Evolutionary conservation across 2,113 vertebrate species (phyloP).

Genomic region (Brachyhypopomus occidentalis): DNA sequence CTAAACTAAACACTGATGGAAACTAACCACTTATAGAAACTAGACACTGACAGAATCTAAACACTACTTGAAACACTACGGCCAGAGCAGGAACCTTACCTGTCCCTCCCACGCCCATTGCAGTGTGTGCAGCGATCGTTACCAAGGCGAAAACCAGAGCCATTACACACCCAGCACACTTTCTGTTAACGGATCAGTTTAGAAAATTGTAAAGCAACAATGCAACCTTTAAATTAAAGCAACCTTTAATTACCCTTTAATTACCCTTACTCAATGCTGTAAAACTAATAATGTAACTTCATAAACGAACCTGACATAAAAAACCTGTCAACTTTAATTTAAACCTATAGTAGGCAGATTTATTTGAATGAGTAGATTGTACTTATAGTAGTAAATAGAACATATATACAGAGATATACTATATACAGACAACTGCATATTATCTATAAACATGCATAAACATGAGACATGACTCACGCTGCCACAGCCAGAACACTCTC

Average conservation of each 20-base stretch:
- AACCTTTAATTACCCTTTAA: neutral
- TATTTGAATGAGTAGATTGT: too few species aligned
- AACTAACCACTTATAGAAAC: neutral
- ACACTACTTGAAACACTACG: neutral
- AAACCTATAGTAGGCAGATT: too few species aligned
- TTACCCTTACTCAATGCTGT: too few species aligned
- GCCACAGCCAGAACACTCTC: conserved; percentile 68
- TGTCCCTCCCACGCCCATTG: conserved; percentile 68
- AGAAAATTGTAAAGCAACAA: neutral
- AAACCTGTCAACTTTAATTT: too few species aligned
- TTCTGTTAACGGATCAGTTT: conserved; percentile 61
- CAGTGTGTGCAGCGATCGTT: conserved; percentile 70
- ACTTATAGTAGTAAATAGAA: too few species aligned
- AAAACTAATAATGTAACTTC: too few species aligned
- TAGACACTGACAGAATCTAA: neutral
- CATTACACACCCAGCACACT: conserved; percentile 77
- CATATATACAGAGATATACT: too few species aligned
- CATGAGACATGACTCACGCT: conserved; percentile 67
- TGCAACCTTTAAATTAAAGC: neutral
- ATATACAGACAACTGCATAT: too few species aligned
- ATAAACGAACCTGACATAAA: too few species aligned
- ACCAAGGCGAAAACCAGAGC: conserved; percentile 59
- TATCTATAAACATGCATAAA: neutral
- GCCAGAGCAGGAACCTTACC: conserved; percentile 57
- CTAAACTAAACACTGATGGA: neutral